phyloP scores from a whole-genome alignment of 2,797 vertebrate genomes.

The Pyrocephalus nanus region DNA sequence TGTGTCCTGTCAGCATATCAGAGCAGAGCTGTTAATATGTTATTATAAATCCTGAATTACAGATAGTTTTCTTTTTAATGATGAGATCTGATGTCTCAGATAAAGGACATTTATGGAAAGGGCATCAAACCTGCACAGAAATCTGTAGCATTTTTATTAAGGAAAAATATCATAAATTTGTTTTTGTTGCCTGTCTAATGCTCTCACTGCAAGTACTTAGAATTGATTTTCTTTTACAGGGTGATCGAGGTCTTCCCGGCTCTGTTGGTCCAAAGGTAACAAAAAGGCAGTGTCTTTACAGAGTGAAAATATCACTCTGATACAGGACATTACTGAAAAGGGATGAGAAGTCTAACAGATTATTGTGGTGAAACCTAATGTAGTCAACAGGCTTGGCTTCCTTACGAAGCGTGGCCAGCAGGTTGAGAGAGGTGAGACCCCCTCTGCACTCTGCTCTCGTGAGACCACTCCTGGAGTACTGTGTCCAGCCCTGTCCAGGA shows the following conservation, averaged over 20 bases:
- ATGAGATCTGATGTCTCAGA: neutral
- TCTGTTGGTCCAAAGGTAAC: constrained; percentile 85
- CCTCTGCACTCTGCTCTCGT: neutral
- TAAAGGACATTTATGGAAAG: neutral
- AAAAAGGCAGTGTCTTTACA: neutral
- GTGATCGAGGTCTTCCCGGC: constrained; percentile 82
- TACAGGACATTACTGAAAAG: neutral
- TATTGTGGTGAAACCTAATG: neutral
- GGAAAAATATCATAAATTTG: neutral
- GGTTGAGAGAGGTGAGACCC: neutral
- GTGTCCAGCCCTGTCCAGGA: neutral
- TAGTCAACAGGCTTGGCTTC: neutral
- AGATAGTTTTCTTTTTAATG: neutral
- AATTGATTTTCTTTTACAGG: constrained; percentile 75
- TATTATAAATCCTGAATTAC: neutral
- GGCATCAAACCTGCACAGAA: neutral
- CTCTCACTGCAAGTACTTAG: neutral
- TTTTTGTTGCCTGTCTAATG: neutral
- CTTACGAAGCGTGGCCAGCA: neutral
- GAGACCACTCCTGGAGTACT: neutral
- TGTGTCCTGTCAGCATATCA: neutral
- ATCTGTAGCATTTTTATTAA: neutral
- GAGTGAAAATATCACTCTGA: neutral
- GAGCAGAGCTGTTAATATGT: neutral
- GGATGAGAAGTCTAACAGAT: neutral